Conservation (phyloP, 2,113 vertebrate species). For the Haliaeetus leucogaster region DNA sequence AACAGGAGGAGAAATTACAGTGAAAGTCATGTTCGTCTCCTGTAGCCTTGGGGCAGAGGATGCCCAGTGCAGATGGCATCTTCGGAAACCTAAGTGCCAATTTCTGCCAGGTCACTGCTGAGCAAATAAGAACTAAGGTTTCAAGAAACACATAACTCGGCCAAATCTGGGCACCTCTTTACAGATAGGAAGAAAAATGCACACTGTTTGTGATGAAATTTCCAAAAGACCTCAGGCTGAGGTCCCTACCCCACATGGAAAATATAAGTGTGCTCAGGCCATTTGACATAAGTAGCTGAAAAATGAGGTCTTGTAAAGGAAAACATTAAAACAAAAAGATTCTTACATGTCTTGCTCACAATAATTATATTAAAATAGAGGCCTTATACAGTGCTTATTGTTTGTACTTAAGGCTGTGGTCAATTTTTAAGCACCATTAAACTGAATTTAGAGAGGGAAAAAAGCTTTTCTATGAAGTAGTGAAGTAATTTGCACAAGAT, state of each 20-base stretch:
- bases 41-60: conserved; percentile 28
- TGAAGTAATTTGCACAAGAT: not conserved
- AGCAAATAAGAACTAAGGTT: conserved; percentile 13
- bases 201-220: not conserved
- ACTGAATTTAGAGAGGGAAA: not conserved
- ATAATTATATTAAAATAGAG: not conserved
- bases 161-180: not conserved
- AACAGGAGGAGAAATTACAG: conserved; percentile 42
- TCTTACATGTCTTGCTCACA: not conserved
- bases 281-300: not conserved
- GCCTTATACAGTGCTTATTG: not conserved
- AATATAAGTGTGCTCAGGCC: not conserved
- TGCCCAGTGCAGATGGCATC: conserved; percentile 51
- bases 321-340: not conserved
- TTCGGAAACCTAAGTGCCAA: not conserved
- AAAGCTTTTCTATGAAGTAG: not conserved
- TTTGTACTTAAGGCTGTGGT: not conserved
- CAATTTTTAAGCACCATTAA: not conserved
- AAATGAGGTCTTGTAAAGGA: not conserved
- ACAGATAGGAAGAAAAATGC: not conserved
- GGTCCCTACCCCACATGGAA: not conserved
- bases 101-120: conserved; percentile 8
- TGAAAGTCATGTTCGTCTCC: not conserved
- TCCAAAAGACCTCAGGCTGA: not conserved
- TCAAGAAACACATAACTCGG: not conserved